These are phyloP conservation scores for Elaphurus davidianus DNA, from an alignment of 2,113 vertebrate species.

Conservation along the genomic window DNA sequence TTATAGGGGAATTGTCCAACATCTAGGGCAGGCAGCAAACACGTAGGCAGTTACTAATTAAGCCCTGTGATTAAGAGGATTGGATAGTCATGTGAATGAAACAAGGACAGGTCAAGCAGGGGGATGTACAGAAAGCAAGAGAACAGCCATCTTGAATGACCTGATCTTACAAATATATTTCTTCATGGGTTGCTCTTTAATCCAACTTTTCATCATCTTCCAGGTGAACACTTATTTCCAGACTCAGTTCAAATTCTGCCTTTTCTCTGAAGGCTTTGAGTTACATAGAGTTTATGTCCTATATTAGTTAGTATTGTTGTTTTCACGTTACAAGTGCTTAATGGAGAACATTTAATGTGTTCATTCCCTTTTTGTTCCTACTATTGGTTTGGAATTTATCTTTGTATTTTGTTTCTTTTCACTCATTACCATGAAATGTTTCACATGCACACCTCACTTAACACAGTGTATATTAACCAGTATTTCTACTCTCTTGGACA, in stretches of 20 bases:
- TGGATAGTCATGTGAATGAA: not conserved
- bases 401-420: not conserved
- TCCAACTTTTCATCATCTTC: not conserved
- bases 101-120: not conserved
- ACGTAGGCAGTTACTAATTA: not conserved
- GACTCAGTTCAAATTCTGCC: not conserved
- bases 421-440: not conserved
- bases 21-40: not conserved
- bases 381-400: not conserved
- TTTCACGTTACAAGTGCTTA: not conserved
- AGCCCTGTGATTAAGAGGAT: not conserved
- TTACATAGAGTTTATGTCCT: not conserved
- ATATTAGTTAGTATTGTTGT: not conserved
- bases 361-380: not conserved
- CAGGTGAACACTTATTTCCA: not conserved
- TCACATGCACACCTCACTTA: not conserved
- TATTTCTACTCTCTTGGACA: not conserved
- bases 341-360: not conserved
- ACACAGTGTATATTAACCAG: not conserved
- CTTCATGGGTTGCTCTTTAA: not conserved
- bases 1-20: not conserved
- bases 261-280: not conserved
- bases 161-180: not conserved
- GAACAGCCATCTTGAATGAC: not conserved
- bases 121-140: not conserved